A percentile compares a stretch with the other conserved stretches of the same genome.
phyloP scores from a whole-genome alignment of 1,140 invertebrate species.

The Dreissena polymorpha region DNA sequence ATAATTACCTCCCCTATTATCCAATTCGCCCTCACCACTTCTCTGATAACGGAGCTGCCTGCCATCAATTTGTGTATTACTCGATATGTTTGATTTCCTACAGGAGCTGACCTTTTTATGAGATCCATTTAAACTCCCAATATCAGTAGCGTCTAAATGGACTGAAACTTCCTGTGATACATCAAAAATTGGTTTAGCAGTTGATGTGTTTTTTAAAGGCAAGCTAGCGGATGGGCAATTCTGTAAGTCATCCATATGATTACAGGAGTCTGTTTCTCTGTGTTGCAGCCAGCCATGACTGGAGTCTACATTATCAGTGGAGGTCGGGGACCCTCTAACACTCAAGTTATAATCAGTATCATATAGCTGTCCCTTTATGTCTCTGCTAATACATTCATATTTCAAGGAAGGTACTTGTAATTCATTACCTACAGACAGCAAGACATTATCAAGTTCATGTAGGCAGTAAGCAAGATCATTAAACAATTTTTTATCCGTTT shows the following conservation, averaged over 20 bases:
- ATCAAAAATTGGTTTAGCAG: not conserved
- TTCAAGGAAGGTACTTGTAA: no score
- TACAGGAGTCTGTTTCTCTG: conserved; percentile 15
- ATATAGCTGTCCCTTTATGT: no score
- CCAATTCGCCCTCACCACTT: conserved; percentile 40
- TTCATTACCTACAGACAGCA: no score
- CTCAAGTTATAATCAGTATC: not conserved
- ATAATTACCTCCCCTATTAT: conserved; percentile 31
- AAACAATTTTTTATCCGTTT: no score
- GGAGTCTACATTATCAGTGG: conserved; percentile 13
- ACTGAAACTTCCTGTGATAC: conserved; percentile 24
- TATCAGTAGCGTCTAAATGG: conserved; percentile 20
- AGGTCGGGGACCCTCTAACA: conserved; percentile 10
- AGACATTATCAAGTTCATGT: no score
- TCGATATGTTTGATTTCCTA: conserved; percentile 5
- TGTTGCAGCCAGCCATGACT: conserved; percentile 6
- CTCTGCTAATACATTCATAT: no score
- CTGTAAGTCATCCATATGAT: conserved; percentile 27
- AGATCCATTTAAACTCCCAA: conserved; percentile 21
- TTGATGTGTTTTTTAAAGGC: not conserved
- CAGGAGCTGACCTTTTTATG: conserved; percentile 8
- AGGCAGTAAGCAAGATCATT: no score
- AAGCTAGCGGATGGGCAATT: conserved; percentile 22
- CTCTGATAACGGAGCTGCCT: conserved; percentile 35
- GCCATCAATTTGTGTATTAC: conserved; percentile 40